Evolutionary conservation across 2,888 invertebrate genomes (phyloP).

Genomic region (Bimastos eiseni): DNA sequence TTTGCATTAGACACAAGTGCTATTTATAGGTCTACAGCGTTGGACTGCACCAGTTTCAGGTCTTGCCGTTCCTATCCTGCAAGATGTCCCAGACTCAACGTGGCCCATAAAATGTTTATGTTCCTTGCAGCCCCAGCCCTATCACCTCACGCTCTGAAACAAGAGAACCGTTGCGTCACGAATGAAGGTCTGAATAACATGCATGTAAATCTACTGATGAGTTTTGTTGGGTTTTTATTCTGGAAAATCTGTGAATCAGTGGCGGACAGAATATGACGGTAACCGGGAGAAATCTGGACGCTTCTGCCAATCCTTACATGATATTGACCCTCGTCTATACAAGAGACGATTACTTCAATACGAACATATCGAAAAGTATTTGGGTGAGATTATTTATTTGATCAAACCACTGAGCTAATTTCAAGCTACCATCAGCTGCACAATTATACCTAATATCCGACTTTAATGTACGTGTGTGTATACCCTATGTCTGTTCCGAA

Average conservation of each 20-base stretch:
- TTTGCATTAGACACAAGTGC: too few species aligned
- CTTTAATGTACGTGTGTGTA: not conserved
- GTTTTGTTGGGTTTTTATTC: not conserved
- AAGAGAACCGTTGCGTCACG: too few species aligned
- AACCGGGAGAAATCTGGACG: not conserved
- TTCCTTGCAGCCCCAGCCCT: too few species aligned
- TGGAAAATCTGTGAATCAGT: not conserved
- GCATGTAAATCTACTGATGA: too few species aligned
- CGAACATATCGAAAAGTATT: not conserved
- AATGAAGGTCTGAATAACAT: too few species aligned
- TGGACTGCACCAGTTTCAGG: too few species aligned
- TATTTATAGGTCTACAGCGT: too few species aligned
- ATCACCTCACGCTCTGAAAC: too few species aligned
- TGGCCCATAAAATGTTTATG: too few species aligned
- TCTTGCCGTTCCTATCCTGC: too few species aligned
- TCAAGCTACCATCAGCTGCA: not conserved
- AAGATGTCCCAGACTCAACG: too few species aligned
- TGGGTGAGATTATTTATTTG: not conserved
- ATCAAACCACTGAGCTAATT: not conserved
- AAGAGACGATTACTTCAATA: constrained; percentile 16
- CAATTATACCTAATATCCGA: not conserved
- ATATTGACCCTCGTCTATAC: not conserved
- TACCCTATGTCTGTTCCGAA: not conserved
- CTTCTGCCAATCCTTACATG: not conserved
- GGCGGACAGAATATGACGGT: not conserved